These are phyloP conservation scores for Microcebus murinus DNA, from an alignment of 2,113 vertebrate genomes.

Conservation along the genomic window DNA sequence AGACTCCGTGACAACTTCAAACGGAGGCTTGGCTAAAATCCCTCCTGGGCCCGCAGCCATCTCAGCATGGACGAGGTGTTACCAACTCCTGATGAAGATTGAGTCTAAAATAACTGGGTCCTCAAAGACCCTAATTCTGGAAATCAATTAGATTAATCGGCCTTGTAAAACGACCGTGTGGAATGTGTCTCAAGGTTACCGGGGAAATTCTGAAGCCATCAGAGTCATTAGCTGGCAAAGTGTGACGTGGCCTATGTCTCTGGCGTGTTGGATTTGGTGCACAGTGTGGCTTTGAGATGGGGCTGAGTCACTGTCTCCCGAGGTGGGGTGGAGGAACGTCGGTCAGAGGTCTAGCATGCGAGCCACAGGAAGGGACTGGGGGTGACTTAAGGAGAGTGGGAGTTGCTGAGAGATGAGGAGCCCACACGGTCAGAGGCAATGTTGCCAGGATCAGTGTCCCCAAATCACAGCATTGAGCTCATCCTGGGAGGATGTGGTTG, in stretches of 20 bases:
- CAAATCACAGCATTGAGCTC: not conserved
- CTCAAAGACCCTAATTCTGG: conserved; percentile 58
- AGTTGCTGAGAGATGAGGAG: not conserved
- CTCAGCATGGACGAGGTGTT: conserved; percentile 47
- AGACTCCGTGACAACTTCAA: not conserved
- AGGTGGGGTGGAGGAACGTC: not conserved
- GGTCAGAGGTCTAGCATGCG: no score
- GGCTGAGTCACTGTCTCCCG: not conserved
- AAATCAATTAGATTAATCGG: conserved; percentile 59
- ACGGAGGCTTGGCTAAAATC: not conserved
- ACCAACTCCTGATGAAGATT: conserved; percentile 67
- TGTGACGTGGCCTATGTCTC: not conserved
- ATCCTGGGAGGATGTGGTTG: not conserved
- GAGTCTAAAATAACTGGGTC: conserved; percentile 66
- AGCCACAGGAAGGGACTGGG: not conserved
- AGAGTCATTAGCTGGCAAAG: not conserved
- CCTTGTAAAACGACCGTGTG: conserved; percentile 13
- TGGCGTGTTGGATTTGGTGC: not conserved
- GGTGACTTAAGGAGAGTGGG: not conserved
- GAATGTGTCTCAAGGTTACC: conserved; percentile 61
- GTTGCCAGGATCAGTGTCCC: not conserved
- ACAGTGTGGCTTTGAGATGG: not conserved
- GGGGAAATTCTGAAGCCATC: conserved; percentile 21
- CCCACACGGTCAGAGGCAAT: not conserved
- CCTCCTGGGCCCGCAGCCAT: not conserved